Evolutionary conservation across 2,113 vertebrate species (phyloP).

Genomic region (Vulpes lagopus): DNA sequence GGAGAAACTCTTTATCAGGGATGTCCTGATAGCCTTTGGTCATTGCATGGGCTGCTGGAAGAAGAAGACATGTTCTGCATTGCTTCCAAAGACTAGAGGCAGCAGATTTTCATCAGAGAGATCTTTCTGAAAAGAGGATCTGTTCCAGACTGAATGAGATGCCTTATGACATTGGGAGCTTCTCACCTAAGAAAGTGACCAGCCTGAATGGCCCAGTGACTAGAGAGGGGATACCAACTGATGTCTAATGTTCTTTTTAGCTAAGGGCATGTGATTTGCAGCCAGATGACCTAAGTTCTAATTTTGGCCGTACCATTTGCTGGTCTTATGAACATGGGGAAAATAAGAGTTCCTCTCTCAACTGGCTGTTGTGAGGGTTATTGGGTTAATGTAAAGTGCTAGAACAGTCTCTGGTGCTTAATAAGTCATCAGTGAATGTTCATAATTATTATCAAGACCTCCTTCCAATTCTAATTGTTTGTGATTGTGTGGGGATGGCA

Average conservation of each 20-base stretch:
- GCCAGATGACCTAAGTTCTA: neutral
- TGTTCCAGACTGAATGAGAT: neutral
- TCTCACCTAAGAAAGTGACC: neutral
- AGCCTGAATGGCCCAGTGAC: neutral
- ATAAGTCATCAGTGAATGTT: neutral
- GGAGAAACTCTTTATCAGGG: neutral
- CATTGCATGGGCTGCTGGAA: neutral
- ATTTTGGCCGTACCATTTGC: neutral
- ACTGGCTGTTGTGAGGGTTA: neutral
- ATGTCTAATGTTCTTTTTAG: neutral
- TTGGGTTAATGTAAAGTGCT: neutral
- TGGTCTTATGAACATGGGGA: neutral
- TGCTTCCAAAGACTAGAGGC: neutral
- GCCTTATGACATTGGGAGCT: neutral
- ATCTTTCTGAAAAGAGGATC: neutral
- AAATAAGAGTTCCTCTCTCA: neutral
- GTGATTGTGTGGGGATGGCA: neutral
- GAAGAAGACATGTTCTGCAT: rapidly evolving
- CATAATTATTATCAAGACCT: neutral
- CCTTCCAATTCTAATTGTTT: neutral
- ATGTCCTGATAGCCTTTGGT: neutral
- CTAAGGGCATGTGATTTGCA: neutral
- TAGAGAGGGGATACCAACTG: neutral
- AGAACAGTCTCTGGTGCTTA: neutral
- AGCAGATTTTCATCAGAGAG: neutral